phyloP scores from a whole-genome alignment of 2,113 vertebrate species.

The Leucosticte australis region DNA sequence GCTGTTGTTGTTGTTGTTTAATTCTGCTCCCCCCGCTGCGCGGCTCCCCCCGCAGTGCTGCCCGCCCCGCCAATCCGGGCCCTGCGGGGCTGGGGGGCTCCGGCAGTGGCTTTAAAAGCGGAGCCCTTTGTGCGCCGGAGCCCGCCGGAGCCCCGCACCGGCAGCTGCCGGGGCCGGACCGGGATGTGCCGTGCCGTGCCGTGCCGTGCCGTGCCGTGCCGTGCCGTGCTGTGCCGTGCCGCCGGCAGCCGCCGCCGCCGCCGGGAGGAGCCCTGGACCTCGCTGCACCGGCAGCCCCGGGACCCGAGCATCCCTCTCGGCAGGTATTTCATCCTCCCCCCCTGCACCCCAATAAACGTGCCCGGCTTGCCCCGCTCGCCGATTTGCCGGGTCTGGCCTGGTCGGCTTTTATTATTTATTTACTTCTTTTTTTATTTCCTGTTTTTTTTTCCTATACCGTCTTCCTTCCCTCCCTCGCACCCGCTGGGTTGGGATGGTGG shows the following conservation, averaged over 20 bases:
- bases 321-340: not conserved
- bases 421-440: not conserved
- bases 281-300: not conserved
- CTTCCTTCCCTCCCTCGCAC: not conserved
- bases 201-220: not conserved
- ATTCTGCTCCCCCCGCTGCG: not conserved
- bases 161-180: not conserved
- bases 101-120: constrained; percentile 23
- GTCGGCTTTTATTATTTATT: not conserved
- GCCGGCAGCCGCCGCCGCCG: not conserved
- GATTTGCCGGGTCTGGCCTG: not conserved
- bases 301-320: not conserved
- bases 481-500: not conserved
- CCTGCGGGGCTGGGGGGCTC: constrained; percentile 20
- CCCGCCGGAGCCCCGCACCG: not conserved
- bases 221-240: not conserved
- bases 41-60: not conserved
- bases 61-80: constrained; percentile 41
- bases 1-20: not conserved
- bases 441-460: too few relatives aligned
- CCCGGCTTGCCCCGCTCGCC: not conserved
- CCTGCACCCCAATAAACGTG: constrained; percentile 4
- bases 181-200: not conserved
- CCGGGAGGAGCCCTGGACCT: not conserved
- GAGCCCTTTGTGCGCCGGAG: constrained; percentile 1